Conservation (phyloP, 1,140 invertebrate species). For the Achroia grisella region DNA sequence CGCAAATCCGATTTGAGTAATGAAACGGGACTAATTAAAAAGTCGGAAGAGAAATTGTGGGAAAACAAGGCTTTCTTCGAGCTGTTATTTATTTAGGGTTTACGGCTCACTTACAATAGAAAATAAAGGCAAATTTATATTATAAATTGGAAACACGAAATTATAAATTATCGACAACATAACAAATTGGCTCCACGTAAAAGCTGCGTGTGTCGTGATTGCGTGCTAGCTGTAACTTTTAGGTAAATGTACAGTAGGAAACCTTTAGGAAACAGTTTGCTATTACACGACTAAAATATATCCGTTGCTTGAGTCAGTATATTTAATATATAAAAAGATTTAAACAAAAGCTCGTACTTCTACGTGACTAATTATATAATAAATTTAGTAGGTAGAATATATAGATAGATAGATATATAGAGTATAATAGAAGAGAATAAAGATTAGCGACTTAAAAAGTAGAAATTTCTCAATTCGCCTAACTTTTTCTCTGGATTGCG, state of each 20-base stretch:
- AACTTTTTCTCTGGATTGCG: too few species aligned
- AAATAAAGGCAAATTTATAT: too few species aligned
- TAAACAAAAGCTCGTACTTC: too few species aligned
- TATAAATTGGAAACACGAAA: slow-evolving; percentile 2
- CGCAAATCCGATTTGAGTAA: slow-evolving; percentile 56
- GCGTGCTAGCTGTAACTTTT: slow-evolving; percentile 11
- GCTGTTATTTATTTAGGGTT: slow-evolving; percentile 18
- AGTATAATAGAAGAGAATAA: too few species aligned
- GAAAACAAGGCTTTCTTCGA: slow-evolving; percentile 25
- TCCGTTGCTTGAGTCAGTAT: neutral
- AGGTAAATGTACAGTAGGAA: slow-evolving; percentile 2
- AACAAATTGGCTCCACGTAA: slow-evolving; percentile 5
- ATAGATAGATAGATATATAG: too few species aligned
- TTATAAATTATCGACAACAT: slow-evolving; percentile 5
- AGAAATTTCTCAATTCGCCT: too few species aligned
- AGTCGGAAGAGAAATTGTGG: slow-evolving; percentile 32
- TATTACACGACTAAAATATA: neutral
- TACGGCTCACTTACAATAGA: neutral
- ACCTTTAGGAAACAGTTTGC: too few species aligned
- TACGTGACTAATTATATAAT: too few species aligned
- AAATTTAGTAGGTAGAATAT: too few species aligned
- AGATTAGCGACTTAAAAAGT: too few species aligned
- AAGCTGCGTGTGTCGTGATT: slow-evolving; percentile 9
- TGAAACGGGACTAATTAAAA: slow-evolving; percentile 52
- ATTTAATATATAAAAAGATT: too few species aligned